A percentile compares a stretch with the other conserved stretches of the same genome.
Conservation (phyloP, 2,888 invertebrate genomes). For the Dynastes tityus region DNA sequence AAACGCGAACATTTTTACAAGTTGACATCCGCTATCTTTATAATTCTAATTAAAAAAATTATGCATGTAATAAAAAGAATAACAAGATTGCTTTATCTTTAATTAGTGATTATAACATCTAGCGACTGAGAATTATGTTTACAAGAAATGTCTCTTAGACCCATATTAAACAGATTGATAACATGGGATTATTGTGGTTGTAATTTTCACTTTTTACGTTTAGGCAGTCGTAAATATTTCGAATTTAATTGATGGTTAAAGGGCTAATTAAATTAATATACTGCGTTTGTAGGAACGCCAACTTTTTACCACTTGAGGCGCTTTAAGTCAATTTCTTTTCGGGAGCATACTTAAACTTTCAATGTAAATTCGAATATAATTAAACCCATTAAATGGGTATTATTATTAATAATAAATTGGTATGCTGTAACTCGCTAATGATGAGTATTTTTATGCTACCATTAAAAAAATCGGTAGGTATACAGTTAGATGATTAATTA, state of each 20-base stretch:
- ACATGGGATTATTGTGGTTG: not conserved
- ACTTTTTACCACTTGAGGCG: too few relatives aligned
- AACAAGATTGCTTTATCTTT: conserved; percentile 16
- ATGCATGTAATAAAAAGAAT: conserved; percentile 13
- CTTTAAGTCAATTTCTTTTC: too few relatives aligned
- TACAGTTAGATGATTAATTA: too few relatives aligned
- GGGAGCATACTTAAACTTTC: too few relatives aligned
- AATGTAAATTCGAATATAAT: too few relatives aligned
- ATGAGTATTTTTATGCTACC: too few relatives aligned
- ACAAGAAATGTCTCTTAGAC: not conserved
- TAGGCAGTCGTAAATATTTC: conserved; percentile 14
- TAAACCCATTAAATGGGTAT: too few relatives aligned
- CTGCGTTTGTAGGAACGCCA: not conserved
- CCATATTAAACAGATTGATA: conserved; percentile 7
- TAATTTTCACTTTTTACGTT: conserved; percentile 23
- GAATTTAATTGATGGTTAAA: conserved; percentile 9
- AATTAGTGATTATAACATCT: conserved; percentile 15
- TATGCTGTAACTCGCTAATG: too few relatives aligned
- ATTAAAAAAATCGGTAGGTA: too few relatives aligned
- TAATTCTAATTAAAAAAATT: conserved; percentile 29
- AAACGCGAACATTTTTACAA: not conserved
- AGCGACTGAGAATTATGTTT: not conserved
- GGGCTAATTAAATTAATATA: conserved; percentile 6
- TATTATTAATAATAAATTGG: too few relatives aligned
- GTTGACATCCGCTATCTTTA: conserved; percentile 24